Base-by-base conservation (phyloP, 1,140 invertebrate genomes). In the Drosophila elegans region DNA sequence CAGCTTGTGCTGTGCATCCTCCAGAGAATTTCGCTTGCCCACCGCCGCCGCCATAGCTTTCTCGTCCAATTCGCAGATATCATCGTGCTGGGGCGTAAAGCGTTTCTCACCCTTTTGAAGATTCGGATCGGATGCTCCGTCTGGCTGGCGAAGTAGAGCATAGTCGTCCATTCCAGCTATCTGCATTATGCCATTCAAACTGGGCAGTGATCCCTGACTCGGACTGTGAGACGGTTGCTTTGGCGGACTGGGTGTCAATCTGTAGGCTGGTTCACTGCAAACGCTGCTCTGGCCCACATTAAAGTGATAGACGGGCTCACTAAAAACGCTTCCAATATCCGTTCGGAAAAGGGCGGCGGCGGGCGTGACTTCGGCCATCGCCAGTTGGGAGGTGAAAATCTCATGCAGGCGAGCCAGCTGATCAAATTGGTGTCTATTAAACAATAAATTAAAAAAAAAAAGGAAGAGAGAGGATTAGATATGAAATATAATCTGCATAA, bases 71-170 rank as follows among this genome's bases (percentile, higher is more conserved):
- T 92, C 91, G 25, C 72, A 71, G 7, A 92, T 92, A 12, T 92
- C 82, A 27, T 89, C 80, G 42, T 92, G 85, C 52, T 90, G 80
- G 1, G 86, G 67, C 0, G 80, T 78, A 41, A 91, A 90, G 9
- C 84, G 62, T 46, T 94, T 89, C 94, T 94, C 63, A 93, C 93
- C 93, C 96, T 96, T 93, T 95, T 95, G 94, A 78, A 98, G 93
- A 93, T 97, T 97, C 10, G 97, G 97, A 94, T 98, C 97, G 4
- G 97, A 98, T 29, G 97, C 97, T 41, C 97, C 97, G 86, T 98
- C 97, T 2, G 97, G 97, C 93, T 97, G 97, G 79, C 96, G 94
- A 11, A 97, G 92, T 62, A 95, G 95, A 3, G 96, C 96, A 61
- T 92, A 92, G 52, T 92, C 91, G 36, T 92, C 91, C 91, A 97